These are phyloP conservation scores for Tetramorium alpestre DNA, from an alignment of 1,140 invertebrate genomes.

Conservation along the genomic window DNA sequence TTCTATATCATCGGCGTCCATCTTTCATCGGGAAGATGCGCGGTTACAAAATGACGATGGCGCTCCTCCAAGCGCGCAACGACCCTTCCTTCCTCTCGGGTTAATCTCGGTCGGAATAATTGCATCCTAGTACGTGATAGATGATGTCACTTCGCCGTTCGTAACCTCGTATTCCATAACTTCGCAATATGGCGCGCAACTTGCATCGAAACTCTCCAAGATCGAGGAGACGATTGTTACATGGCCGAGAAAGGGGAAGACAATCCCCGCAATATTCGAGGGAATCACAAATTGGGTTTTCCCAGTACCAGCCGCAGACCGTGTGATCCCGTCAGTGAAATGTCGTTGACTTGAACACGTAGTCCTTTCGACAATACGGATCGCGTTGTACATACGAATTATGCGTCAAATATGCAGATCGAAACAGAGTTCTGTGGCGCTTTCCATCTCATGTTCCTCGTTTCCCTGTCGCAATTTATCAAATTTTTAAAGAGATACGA, in stretches of 20 bases:
- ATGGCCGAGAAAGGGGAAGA: slow-evolving; percentile 27
- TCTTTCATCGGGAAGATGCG: slow-evolving; percentile 44
- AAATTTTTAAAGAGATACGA: background rate
- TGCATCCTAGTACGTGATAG: slow-evolving; percentile 62
- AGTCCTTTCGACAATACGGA: slow-evolving; percentile 44
- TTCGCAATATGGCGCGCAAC: slow-evolving; percentile 51
- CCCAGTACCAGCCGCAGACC: slow-evolving; percentile 1
- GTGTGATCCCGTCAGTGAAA: slow-evolving; percentile 35
- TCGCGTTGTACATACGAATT: slow-evolving; percentile 45
- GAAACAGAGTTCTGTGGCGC: slow-evolving; percentile 12
- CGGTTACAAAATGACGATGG: slow-evolving; percentile 35
- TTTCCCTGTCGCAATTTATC: background rate
- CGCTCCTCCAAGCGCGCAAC: slow-evolving; percentile 43
- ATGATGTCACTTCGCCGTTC: slow-evolving; percentile 62
- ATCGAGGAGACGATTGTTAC: slow-evolving; percentile 43
- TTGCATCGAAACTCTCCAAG: slow-evolving; percentile 53
- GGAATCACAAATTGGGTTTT: slow-evolving; percentile 57
- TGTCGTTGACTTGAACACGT: slow-evolving; percentile 49
- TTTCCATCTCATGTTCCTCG: background rate
- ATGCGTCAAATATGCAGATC: slow-evolving; percentile 43
- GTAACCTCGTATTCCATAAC: slow-evolving; percentile 55
- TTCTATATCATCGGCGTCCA: slow-evolving; percentile 22
- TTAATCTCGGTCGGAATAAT: slow-evolving; percentile 62
- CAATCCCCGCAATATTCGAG: slow-evolving; percentile 22
- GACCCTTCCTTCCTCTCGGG: slow-evolving; percentile 24